Evolutionary conservation across 2,888 invertebrate genomes (phyloP).

Genomic region (Caenorhabditis wallacei): DNA sequence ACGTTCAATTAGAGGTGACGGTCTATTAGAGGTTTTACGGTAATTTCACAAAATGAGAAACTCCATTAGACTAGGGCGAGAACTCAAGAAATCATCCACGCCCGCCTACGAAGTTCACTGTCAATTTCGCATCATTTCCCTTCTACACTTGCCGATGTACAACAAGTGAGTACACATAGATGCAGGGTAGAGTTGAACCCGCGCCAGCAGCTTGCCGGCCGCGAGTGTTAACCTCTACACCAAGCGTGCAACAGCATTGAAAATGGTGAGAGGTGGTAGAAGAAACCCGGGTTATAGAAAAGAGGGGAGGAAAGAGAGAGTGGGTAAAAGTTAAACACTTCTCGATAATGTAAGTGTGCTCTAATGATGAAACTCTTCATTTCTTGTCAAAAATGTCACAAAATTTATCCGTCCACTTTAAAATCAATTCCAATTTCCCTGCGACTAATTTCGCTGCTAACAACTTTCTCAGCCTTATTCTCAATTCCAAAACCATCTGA

Average conservation of each 20-base stretch:
- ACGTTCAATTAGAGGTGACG: too few relatives aligned
- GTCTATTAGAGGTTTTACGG: too few relatives aligned
- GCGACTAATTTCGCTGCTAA: slow-evolving; percentile 27
- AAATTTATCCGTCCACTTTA: slow-evolving; percentile 52
- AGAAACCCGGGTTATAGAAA: background rate
- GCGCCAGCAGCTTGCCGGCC: background rate
- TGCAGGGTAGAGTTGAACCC: slow-evolving; percentile 43
- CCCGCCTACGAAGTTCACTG: slow-evolving; percentile 33
- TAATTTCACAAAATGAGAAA: slow-evolving; percentile 50
- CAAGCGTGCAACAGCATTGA: slow-evolving; percentile 30
- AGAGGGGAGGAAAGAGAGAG: background rate
- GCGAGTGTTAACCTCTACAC: slow-evolving; percentile 32
- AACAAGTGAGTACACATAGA: slow-evolving; percentile 68
- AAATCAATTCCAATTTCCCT: slow-evolving; percentile 27
- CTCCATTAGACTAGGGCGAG: slow-evolving; percentile 30
- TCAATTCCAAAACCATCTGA: slow-evolving; percentile 31
- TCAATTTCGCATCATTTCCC: slow-evolving; percentile 68
- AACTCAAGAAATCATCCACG: background rate
- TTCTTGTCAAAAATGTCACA: slow-evolving; percentile 22
- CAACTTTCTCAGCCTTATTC: slow-evolving; percentile 12
- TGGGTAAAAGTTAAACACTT: background rate
- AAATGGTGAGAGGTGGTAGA: background rate
- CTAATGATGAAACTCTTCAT: too few relatives aligned
- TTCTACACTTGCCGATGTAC: slow-evolving; percentile 61
- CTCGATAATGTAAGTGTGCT: too few relatives aligned